Base-by-base conservation (phyloP, 64 coral and sea anemone genomes). In the Montipora sp. region DNA sequence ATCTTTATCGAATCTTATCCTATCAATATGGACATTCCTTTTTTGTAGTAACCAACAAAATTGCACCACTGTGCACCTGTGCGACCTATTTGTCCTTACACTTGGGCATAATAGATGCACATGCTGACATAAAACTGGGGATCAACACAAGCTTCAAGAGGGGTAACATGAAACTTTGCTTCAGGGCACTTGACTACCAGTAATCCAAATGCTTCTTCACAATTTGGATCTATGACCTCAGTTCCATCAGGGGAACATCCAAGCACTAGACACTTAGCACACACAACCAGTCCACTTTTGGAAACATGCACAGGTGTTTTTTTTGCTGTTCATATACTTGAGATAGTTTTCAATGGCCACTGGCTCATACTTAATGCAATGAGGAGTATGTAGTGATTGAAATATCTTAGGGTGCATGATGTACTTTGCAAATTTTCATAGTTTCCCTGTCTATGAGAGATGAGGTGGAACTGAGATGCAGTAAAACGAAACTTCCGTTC, bases 201-300 rank as follows among this genome's bases (percentile, higher is more conserved):
- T 27, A 27, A 27, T 27, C 27, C 27, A 27, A 27, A 27, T 27
- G 27, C 27, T 1, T 27, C 27, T 27, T 27, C 27, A 27, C 27
- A 27, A 27, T 27, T 27, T 27, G 27, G 27, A 27, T 27, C 27
- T 27, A 27, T 27, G 27, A 27, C 27, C 27, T 27, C 27, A 27
- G 27, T 27, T 27, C 27, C 27, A 27, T 27, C 27, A 27, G 27
- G 27, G 51, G 76, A 74, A 55, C 77, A 78, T 10, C 65, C 77
- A 53, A 89, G 75, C 4, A 81, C 51, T n/a, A 69, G 77, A 59
- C 16, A 49, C 19, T 69, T 87, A 51, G 57, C 50, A 66, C 27
- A 94, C 0, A 94, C 77, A 74, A 89, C 77, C 19, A 94, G 44
- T 47, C 92, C 92, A 83, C 92, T 57, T 51, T 57, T 81, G 0